Base-by-base conservation (phyloP, 2,797 vertebrate species). In the Melanotaenia maccullochi region DNA sequence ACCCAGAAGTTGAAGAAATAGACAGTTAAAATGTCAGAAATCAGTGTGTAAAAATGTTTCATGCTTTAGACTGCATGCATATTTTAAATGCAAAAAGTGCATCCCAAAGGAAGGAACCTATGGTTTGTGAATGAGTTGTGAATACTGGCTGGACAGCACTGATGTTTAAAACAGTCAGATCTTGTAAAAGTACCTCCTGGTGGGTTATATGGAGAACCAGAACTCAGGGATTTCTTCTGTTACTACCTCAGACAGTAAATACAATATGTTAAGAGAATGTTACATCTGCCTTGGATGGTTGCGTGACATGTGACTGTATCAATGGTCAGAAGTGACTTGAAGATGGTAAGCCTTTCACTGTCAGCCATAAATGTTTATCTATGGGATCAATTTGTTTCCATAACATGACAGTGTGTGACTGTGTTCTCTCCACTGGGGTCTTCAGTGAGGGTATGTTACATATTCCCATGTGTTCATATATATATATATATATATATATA, bases 361-460 rank as follows among this genome's bases (percentile, higher is more conserved):
- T 64, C 65, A 76, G 67, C 64, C 49, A 59, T 65, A 79, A 85
- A 84, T 85, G 81, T 91, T 89, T 80, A 76, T 76, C 82, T 60
- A n/a, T 44, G 49, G 63, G 30, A 75, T 87, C 52, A 56, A 59
- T 67, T 51, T 68, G 85, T 89, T 87, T 83, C 81, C 81, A 89
- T 75, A 87, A 85, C 76, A 88, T 85, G 85, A 86, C 81, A 85
- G 73, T 4, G 61, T 79, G 67, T 11, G 65, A 78, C 75, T 71
- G 71, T 76, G 87, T 85, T 87, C 65, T 73, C 74, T 87, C 80
- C 44, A 86, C 85, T 74, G 71, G 42, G 60, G 78, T 86, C 64
- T 30, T 47, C 68, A 64, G 81, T 1, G 0, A 71, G 38, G 79
- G 59, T 49, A 18, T 49, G 66, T 84, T 81, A 62, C 7, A 60